These are phyloP conservation scores for Rhinopomastus cyanomelas DNA, from an alignment of 2,113 vertebrate species.

Conservation along the genomic window DNA sequence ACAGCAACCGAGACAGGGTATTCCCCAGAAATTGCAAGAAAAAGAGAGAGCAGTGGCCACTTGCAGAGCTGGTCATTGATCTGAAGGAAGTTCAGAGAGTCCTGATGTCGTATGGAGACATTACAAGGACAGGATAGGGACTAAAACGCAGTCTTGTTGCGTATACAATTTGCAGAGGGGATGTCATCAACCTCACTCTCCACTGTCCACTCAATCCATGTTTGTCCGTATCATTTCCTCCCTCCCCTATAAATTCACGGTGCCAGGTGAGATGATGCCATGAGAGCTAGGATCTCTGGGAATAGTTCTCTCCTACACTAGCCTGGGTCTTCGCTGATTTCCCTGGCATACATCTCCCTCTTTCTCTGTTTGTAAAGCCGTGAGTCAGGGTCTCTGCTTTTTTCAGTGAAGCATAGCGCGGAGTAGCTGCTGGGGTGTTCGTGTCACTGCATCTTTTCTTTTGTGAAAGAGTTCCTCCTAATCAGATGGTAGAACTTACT, in stretches of 20 bases:
- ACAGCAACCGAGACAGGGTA: slow-evolving; percentile 26
- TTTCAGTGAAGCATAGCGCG: background rate
- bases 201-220: background rate
- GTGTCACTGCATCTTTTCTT: background rate
- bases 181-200: background rate
- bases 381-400: slow-evolving; percentile 4
- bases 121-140: accelerated
- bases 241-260: background rate
- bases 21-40: slow-evolving; percentile 39
- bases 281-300: background rate
- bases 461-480: background rate
- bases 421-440: background rate
- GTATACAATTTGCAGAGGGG: background rate
- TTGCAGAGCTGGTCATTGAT: slow-evolving; percentile 21
- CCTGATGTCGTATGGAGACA: background rate
- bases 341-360: background rate
- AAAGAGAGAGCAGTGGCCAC: background rate
- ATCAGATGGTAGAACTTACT: background rate
- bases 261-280: background rate
- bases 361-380: background rate
- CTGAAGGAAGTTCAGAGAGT: background rate
- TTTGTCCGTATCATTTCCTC: background rate
- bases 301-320: background rate
- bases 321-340: background rate
- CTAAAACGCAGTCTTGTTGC: background rate